A percentile compares a stretch with the other conserved stretches of the same genome.
Conservation (phyloP, 2,797 vertebrate genomes). For the Tapirus indicus region DNA sequence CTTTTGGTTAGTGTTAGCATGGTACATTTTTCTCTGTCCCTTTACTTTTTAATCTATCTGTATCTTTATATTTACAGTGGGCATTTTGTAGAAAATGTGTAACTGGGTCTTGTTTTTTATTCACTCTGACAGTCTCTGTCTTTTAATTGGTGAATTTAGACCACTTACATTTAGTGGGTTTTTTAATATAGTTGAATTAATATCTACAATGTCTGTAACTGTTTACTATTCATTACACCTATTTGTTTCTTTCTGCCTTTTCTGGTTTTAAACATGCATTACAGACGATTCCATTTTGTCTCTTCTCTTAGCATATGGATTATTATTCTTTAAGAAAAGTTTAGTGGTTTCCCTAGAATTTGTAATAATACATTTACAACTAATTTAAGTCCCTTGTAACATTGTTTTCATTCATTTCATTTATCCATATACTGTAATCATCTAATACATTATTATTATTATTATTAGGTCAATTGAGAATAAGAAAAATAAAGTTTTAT, state of each 20-base stretch:
- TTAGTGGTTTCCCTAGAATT: background rate
- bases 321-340: background rate
- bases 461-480: background rate
- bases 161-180: background rate
- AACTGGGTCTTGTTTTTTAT: background rate
- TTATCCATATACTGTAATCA: background rate
- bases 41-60: background rate
- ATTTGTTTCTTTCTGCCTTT: background rate
- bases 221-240: background rate
- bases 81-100: background rate
- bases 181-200: background rate
- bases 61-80: background rate
- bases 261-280: background rate
- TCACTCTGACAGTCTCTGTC: background rate
- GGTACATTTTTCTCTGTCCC: background rate
- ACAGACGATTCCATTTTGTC: background rate
- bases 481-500: background rate
- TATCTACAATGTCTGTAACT: background rate
- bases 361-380: background rate
- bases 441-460: background rate
- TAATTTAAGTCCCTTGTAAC: background rate
- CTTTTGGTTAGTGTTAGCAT: background rate
- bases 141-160: slow-evolving; percentile 38
- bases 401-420: background rate
- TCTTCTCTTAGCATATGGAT: background rate